Base-by-base conservation (phyloP, 2,113 vertebrate species). In the Bubo scandiacus region DNA sequence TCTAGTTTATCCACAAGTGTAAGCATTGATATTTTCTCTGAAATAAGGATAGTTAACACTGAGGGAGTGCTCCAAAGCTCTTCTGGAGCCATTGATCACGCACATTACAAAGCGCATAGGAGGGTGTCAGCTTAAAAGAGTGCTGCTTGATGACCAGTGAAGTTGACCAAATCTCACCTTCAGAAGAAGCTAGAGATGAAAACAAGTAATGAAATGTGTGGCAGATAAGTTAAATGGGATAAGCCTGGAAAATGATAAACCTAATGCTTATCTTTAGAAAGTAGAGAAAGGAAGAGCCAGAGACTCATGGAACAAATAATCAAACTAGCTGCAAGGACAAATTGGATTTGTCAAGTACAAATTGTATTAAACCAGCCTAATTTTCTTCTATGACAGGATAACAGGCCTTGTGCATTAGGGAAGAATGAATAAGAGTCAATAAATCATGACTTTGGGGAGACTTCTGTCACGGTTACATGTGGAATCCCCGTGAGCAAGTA, bases 321-420 rank as follows among this genome's bases (percentile, higher is more conserved):
- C 58, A 86, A 96, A 85, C 29, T 55, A 89, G 43, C 84, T 87
- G 71, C 93, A 97, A 91, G 93, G 89, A 94, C 91, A 96, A 96
- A 96, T 89, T 88, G 77, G 81, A 96, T 96, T 94, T 95, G 91
- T 96, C 93, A 94, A 92, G 89, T 81, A 96, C 72, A 96, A 96
- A 94, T 91, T 94, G 38, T 86, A 87, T 94, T 94, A 95, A 94
- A 81, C 45, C 68, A 84, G 68, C 15, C 83, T 92, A 87, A 89
- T 97, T 96, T 95, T 81, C 61, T 91, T 92, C 70, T 92, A 17
- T 89, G 89, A 94, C 77, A 89, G 81, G 34, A 49, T 91, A 95
- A 87, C n/a, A 81, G 77, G 40, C 49, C 59, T 84, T 89, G 70
- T 86, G 72, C 81, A 74, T 86, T 94, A 89, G 52, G 43, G 36